A percentile compares a stretch with the other conserved stretches of the same genome.
Conservation (phyloP, 2,113 vertebrate species). For the Zapus hudsonius region DNA sequence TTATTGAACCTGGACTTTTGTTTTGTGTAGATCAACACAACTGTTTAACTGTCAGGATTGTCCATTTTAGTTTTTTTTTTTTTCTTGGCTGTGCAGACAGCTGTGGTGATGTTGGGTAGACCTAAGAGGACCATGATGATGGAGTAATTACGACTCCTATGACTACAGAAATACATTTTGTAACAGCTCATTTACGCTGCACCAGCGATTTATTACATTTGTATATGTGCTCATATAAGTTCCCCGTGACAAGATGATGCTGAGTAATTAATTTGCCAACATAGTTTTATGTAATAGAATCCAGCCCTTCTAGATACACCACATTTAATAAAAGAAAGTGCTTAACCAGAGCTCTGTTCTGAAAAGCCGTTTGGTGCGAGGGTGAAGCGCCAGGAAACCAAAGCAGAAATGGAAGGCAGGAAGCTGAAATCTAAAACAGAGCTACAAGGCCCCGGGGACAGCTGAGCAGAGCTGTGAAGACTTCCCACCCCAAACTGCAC, state of each 20-base stretch:
- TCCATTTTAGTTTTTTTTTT: neutral
- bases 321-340: conserved; percentile 78
- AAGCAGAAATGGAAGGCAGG: conserved; percentile 83
- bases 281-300: conserved; percentile 79
- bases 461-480: conserved; percentile 67
- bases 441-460: conserved; percentile 77
- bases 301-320: conserved; percentile 71
- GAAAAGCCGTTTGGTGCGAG: conserved; percentile 77
- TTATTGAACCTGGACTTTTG: neutral
- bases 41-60: neutral
- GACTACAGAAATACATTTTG: conserved; percentile 51
- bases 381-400: conserved; percentile 83
- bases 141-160: conserved; percentile 43
- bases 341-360: conserved; percentile 81
- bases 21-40: neutral
- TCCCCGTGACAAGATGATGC: conserved; percentile 65
- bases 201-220: conserved; percentile 73
- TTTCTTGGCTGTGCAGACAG: neutral
- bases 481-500: conserved; percentile 76
- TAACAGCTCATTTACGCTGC: conserved; percentile 69
- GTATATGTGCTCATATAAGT: conserved; percentile 22
- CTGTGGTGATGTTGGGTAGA: neutral
- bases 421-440: conserved; percentile 84
- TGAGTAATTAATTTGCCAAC: conserved; percentile 81
- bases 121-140: conserved; percentile 3